phyloP scores from a whole-genome alignment of 2,113 vertebrate genomes.

The Hemicordylus capensis region DNA sequence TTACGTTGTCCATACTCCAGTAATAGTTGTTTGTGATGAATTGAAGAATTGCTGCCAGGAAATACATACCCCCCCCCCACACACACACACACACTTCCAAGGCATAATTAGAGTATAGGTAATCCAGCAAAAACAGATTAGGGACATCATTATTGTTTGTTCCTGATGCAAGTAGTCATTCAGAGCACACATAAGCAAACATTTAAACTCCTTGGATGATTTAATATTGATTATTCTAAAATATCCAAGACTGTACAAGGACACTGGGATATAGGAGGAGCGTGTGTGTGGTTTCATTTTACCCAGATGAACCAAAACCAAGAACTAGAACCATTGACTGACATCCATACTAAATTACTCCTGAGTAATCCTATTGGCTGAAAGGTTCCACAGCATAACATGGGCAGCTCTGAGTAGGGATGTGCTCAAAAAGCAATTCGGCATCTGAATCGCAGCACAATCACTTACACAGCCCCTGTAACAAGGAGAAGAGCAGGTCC shows the following conservation, averaged over 20 bases:
- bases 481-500: no score
- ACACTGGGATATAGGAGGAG: constrained; percentile 42
- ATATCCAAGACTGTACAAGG: constrained; percentile 56
- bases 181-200: constrained; percentile 78
- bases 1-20: constrained; percentile 67
- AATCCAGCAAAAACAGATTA: constrained; percentile 69
- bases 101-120: constrained; percentile 76
- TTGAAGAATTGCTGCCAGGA: constrained; percentile 78
- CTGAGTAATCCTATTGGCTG: no score
- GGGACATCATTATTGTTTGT: constrained; percentile 67
- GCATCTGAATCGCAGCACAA: no score
- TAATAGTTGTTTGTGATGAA: constrained; percentile 63
- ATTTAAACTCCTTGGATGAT: constrained; percentile 66
- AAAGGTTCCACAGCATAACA: no score
- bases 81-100: constrained; percentile 48
- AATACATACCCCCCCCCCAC: constrained; percentile 65
- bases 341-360: no score
- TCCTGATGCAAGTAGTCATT: constrained; percentile 67
- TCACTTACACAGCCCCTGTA: no score
- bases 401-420: no score
- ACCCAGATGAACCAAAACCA: constrained; percentile 58
- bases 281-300: constrained; percentile 43
- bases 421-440: no score
- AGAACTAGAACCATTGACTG: constrained; percentile 55
- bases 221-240: constrained; percentile 73